Percentiles rank a stretch among this genome's conserved stretches.
phyloP scores from a whole-genome alignment of 1,140 invertebrate species.

The Apis laboriosa region DNA sequence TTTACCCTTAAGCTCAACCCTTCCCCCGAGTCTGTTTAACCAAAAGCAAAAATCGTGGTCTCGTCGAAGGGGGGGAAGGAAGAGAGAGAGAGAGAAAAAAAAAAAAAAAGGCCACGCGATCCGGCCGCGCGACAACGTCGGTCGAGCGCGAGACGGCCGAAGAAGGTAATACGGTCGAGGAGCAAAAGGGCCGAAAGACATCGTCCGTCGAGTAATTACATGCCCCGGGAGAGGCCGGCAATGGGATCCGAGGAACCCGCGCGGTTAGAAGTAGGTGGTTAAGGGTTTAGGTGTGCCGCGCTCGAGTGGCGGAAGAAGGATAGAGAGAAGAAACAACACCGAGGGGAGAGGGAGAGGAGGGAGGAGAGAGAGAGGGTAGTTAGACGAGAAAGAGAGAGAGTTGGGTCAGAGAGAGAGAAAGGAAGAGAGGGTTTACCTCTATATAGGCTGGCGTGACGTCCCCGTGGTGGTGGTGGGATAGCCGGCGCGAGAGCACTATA shows the following conservation, averaged over 20 bases:
- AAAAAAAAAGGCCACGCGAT: background rate
- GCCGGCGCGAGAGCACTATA: constrained; percentile 73
- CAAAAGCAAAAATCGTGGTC: background rate
- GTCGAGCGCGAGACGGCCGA: constrained; percentile 15
- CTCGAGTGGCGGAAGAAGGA: background rate
- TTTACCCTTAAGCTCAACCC: no score
- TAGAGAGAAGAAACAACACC: background rate
- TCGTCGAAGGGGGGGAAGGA: background rate
- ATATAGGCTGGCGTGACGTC: constrained; percentile 60
- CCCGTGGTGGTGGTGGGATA: constrained; percentile 40
- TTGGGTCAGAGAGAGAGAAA: no score
- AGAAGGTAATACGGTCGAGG: constrained; percentile 47
- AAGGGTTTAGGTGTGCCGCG: constrained; percentile 52
- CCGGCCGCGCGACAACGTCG: constrained; percentile 19
- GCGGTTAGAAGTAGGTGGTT: constrained; percentile 65
- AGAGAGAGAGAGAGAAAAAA: background rate
- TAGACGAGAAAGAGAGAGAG: no score
- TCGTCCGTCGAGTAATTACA: constrained; percentile 70
- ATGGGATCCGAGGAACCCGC: constrained; percentile 58
- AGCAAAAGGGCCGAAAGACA: constrained; percentile 67
- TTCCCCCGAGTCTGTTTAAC: no score
- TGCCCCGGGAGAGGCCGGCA: constrained; percentile 62
- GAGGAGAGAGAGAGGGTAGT: background rate
- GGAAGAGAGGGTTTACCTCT: constrained; percentile 55
- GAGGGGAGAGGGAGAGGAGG: background rate